These are phyloP conservation scores for Oreochromis tanganicae DNA, from an alignment of 2,113 vertebrate species.

Conservation along the genomic window DNA sequence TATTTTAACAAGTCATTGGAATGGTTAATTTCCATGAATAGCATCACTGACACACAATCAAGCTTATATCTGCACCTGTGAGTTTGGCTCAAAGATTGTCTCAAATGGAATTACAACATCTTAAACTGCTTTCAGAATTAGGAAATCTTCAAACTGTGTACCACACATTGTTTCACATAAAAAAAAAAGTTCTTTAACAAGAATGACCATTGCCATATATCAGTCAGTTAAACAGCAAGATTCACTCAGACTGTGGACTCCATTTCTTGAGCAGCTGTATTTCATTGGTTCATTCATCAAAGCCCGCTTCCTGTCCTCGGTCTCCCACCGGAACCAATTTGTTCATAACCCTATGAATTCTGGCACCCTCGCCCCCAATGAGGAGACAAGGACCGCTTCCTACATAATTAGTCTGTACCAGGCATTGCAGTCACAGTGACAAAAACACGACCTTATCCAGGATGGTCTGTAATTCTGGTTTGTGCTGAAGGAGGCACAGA, in stretches of 20 bases:
- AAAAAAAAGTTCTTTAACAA: not conserved
- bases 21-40: not conserved
- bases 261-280: constrained; percentile 27
- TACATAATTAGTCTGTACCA: constrained; percentile 63
- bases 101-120: not conserved
- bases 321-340: constrained; percentile 70
- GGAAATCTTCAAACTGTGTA: not conserved
- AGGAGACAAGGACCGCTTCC: constrained; percentile 39
- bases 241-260: not conserved
- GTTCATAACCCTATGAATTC: constrained; percentile 63
- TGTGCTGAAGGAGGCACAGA: not conserved
- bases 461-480: constrained; percentile 38
- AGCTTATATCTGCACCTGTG: not conserved
- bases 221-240: constrained; percentile 29
- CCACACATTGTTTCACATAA: constrained; percentile 3
- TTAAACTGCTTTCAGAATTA: not conserved
- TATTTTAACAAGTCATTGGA: not conserved
- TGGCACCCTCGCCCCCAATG: constrained; percentile 40
- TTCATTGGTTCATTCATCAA: constrained; percentile 69
- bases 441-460: constrained; percentile 62
- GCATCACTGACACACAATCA: not conserved
- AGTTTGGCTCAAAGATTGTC: not conserved
- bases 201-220: not conserved
- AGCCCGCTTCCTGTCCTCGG: constrained; percentile 57
- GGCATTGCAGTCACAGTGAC: constrained; percentile 54